phyloP scores from a whole-genome alignment of 1,140 invertebrate genomes.

The Meloidogyne floridensis region DNA sequence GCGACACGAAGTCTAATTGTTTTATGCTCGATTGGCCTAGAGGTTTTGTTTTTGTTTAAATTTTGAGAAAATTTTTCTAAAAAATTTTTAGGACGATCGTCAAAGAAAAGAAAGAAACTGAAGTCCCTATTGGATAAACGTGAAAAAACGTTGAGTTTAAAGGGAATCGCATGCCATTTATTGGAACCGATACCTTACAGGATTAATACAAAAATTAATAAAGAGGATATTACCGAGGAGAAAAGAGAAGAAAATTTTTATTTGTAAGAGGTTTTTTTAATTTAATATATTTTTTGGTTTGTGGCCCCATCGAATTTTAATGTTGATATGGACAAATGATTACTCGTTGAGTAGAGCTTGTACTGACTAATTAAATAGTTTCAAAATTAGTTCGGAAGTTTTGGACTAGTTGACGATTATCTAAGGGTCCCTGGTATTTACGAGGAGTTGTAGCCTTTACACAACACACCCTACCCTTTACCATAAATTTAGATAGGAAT shows the following conservation, averaged over 20 bases:
- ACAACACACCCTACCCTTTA: no score
- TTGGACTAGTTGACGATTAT: no score
- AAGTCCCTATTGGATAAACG: conserved; percentile 41
- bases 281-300: not conserved
- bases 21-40: conserved; percentile 33
- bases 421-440: no score
- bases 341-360: no score
- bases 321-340: not conserved
- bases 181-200: conserved; percentile 16
- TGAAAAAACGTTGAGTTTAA: not conserved
- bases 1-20: conserved; percentile 31
- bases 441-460: no score
- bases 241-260: conserved; percentile 10
- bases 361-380: no score
- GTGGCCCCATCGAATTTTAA: not conserved
- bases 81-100: conserved; percentile 63
- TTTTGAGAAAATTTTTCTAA: not conserved
- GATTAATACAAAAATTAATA: not conserved
- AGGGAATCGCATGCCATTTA: conserved; percentile 34
- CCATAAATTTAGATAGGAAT: no score
- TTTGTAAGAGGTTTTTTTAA: not conserved
- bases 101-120: conserved; percentile 66
- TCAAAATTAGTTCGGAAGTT: no score
- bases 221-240: conserved; percentile 30
- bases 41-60: conserved; percentile 3